Percentiles rank a stretch among this genome's conserved stretches.
phyloP scores from a whole-genome alignment of 2,113 vertebrate genomes.

The Dendrocopos noguchii region DNA sequence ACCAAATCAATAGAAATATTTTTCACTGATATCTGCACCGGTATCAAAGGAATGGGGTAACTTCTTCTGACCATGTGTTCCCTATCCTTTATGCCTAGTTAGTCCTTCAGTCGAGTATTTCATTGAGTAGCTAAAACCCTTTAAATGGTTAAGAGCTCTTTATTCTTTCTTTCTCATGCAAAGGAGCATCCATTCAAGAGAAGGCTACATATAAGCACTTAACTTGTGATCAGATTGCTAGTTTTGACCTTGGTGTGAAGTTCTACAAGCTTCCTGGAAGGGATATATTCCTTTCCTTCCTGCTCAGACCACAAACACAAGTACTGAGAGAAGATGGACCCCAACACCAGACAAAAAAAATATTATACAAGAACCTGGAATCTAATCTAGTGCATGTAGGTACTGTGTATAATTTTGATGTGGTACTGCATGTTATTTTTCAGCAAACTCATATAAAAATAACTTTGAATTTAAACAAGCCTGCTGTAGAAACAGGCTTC shows the following conservation, averaged over 20 bases:
- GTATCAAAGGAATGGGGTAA: background rate
- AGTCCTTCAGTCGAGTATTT: background rate
- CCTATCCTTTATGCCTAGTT: background rate
- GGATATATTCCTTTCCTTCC: background rate
- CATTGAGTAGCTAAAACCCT: background rate
- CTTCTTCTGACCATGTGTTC: background rate
- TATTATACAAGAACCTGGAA: background rate
- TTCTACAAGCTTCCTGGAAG: background rate
- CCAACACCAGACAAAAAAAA: background rate
- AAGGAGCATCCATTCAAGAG: background rate
- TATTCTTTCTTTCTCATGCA: background rate
- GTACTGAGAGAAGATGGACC: background rate
- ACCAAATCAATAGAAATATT: background rate
- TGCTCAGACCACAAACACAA: background rate
- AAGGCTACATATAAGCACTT: background rate
- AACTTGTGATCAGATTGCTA: background rate
- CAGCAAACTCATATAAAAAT: background rate
- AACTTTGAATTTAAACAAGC: background rate
- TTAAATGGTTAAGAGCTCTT: background rate
- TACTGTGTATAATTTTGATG: constrained; percentile 12
- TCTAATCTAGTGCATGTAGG: background rate
- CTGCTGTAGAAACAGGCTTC: background rate
- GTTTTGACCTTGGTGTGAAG: background rate
- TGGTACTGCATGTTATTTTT: background rate
- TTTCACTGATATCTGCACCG: background rate